phyloP scores from a whole-genome alignment of 1,140 invertebrate species.

The Goniozus legneri region DNA sequence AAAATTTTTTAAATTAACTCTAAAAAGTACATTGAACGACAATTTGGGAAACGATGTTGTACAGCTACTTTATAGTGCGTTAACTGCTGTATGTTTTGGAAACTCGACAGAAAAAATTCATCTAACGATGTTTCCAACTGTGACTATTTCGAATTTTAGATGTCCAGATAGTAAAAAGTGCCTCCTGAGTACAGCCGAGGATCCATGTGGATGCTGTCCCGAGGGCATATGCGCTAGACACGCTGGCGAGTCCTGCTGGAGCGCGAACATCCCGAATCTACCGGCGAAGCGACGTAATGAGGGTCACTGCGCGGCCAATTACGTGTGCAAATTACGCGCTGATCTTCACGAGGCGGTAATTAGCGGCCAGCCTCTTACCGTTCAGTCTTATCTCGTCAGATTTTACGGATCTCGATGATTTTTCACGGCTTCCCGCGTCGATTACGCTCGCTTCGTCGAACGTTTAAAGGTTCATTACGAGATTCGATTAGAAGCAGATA shows the following conservation, averaged over 20 bases:
- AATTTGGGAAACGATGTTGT: no score
- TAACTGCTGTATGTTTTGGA: no score
- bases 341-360: constrained; percentile 40
- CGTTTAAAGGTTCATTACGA: background rate
- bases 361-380: no score
- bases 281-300: constrained; percentile 31
- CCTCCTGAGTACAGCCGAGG: constrained; percentile 51
- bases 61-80: no score
- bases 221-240: constrained; percentile 53
- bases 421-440: constrained; percentile 9
- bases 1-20: no score
- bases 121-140: no score
- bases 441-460: background rate
- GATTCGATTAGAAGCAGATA: no score
- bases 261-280: constrained; percentile 36
- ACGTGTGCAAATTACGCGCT: constrained; percentile 36
- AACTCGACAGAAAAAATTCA: no score
- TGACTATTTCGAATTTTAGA: no score
- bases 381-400: no score
- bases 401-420: constrained; percentile 8
- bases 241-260: constrained; percentile 59
- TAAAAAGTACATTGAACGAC: no score
- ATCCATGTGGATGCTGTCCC: constrained; percentile 59
- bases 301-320: constrained; percentile 40
- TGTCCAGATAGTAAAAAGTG: constrained; percentile 43